These are phyloP conservation scores for Bostrychus sinensis DNA, from an alignment of 2,113 vertebrate species.

Conservation along the genomic window DNA sequence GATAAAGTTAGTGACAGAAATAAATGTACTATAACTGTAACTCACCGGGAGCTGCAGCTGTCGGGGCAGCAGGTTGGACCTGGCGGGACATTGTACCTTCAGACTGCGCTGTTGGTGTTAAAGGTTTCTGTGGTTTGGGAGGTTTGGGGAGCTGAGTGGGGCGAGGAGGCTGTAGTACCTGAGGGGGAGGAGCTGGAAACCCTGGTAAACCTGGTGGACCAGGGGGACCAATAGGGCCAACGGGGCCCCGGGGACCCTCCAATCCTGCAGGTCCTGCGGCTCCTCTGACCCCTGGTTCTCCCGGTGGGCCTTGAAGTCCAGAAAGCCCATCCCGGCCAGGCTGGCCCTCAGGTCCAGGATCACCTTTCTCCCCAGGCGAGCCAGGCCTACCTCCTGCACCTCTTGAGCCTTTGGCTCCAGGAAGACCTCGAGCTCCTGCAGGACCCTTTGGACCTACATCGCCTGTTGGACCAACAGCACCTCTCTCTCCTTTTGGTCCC, in stretches of 20 bases:
- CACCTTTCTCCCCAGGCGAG: conserved; percentile 88
- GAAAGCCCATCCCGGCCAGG: conserved; percentile 86
- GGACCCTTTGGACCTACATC: conserved; percentile 86
- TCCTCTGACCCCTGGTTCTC: conserved; percentile 87
- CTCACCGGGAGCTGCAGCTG: conserved; percentile 61
- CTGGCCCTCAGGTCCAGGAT: conserved; percentile 84
- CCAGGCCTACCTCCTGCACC: conserved; percentile 91
- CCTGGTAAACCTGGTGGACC: conserved; percentile 87
- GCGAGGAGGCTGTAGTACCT: conserved; percentile 13
- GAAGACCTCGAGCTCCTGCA: conserved; percentile 84
- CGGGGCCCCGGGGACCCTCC: conserved; percentile 84
- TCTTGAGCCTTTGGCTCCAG: conserved; percentile 90
- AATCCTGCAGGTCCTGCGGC: conserved; percentile 83
- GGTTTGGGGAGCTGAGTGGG: conserved; percentile 27
- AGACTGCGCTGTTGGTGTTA: conserved; percentile 35
- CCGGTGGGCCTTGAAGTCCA: conserved; percentile 84
- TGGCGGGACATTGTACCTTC: conserved; percentile 47
- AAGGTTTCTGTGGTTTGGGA: conserved; percentile 20
- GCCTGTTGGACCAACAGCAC: conserved; percentile 83
- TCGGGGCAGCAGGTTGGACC: conserved; percentile 35
- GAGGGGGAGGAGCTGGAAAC: conserved; percentile 59
- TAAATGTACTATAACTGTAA: neutral
- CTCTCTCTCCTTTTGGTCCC: conserved; percentile 89
- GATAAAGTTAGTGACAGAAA: neutral
- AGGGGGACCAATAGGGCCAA: conserved; percentile 86